phyloP scores from a whole-genome alignment of 1,140 invertebrate species.

The Sinonovacula constricta region DNA sequence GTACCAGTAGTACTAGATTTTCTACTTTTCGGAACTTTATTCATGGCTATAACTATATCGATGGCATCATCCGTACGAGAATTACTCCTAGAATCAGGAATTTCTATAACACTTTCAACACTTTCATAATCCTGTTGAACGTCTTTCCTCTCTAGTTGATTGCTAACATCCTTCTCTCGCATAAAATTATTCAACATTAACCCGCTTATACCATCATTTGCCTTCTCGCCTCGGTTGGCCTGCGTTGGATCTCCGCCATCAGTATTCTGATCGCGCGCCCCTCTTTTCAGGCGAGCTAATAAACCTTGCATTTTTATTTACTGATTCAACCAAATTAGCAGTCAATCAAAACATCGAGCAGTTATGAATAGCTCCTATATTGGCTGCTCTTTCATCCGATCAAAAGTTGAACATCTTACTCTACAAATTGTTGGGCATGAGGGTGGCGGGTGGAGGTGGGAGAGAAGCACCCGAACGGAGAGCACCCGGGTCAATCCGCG shows the following conservation, averaged over 20 bases:
- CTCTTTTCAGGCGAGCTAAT: conserved; percentile 23
- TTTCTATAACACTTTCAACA: conserved; percentile 1
- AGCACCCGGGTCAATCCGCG: too few species aligned
- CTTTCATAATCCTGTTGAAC: not conserved
- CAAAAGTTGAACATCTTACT: not conserved
- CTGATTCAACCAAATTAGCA: conserved; percentile 17
- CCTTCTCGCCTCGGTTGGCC: not conserved
- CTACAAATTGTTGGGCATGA: too few species aligned
- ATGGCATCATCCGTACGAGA: conserved; percentile 9
- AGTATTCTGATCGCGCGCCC: conserved; percentile 1
- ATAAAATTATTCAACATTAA: not conserved
- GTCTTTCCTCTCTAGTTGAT: not conserved
- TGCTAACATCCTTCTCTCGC: not conserved
- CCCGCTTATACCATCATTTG: not conserved
- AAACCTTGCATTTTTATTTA: conserved; percentile 38
- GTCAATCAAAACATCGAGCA: conserved; percentile 10
- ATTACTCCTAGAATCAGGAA: not conserved
- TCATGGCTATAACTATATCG: conserved; percentile 25
- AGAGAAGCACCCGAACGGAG: too few species aligned
- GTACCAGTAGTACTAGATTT: not conserved
- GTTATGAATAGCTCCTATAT: not conserved
- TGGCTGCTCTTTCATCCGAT: too few species aligned
- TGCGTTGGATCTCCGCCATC: conserved; percentile 1
- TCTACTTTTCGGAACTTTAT: not conserved
- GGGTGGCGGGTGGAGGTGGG: too few species aligned